Conservation (phyloP, 2,797 vertebrate species). For the Megalops cyprinoides region DNA sequence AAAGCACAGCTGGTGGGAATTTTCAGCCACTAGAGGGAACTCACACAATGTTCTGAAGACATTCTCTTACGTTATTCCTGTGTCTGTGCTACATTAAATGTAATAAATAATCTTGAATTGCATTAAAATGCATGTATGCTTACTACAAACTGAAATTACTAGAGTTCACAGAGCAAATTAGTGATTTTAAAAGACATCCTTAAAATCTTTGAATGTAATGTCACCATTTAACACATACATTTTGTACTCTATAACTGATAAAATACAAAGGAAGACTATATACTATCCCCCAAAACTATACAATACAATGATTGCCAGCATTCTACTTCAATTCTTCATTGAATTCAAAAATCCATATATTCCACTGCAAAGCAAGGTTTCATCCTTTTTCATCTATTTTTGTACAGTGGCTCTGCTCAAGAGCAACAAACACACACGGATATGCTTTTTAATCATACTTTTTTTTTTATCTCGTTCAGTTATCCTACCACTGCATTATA, state of each 20-base stretch:
- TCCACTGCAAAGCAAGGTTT: no score
- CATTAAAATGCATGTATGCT: neutral
- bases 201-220: neutral
- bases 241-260: neutral
- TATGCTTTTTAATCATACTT: no score
- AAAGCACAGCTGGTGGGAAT: neutral
- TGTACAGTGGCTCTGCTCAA: no score
- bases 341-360: no score
- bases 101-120: neutral
- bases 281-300: no score
- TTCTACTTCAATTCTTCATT: no score
- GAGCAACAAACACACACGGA: no score
- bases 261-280: no score
- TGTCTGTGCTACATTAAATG: conserved; percentile 23
- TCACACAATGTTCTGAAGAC: conserved; percentile 27
- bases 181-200: neutral
- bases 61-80: conserved; percentile 28
- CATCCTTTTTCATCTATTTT: no score
- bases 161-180: neutral
- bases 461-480: no score
- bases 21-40: conserved; percentile 39
- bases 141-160: neutral
- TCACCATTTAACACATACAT: neutral
- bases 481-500: no score
- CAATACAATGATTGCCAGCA: no score